Evolutionary conservation across 2,888 invertebrate species (phyloP), one percentile per base, ranked within the genome.

Genomic region (Trilocha varians): DNA sequence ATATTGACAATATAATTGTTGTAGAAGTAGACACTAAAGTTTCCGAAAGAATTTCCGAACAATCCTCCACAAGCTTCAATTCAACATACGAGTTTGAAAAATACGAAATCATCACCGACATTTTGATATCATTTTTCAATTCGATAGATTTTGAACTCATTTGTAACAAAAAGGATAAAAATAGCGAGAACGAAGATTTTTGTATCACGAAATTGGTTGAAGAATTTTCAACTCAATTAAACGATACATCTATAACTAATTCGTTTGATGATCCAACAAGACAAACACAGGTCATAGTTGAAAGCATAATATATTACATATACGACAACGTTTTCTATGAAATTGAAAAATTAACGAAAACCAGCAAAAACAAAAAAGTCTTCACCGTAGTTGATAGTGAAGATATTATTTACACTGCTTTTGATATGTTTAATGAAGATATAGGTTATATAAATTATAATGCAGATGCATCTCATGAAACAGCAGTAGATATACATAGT

Each of bases 81-180:
- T 83, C 85, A 0, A 80, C 77, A 1, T 66, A 51, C 3, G 85
- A 85, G 52, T 85, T 85, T 46, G 85, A 85, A 46, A 80, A 76
- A 52, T 65, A 72, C 32, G 85, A 85, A 63, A 45, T 59, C 0
- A 63, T 82, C 5, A 52, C 73, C 1, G 83, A 84, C 38, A 48
- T 84, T 4, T 44, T 85, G 6, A 51, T 58, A 2, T 33, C 47
- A 9, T 53, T 85, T 25, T 45, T 83, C 1, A 67, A 65, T 36
- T 66, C 51, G 47, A 65, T 83, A 33, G 62, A 75, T 40, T 52
- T 53, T 43, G 50, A 58, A 13, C 42, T 32, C 25, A 6, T 25
- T n/a, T n/a, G n/a, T n/a, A n/a, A n/a, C 25, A 25, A 6, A 25
- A 25, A 25, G 25, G 11, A 25, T 4, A 25, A 4, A 25, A 11